These are phyloP conservation scores for Watsonalla cultraria DNA, from an alignment of 2,888 invertebrate genomes.

Conservation along the genomic window DNA sequence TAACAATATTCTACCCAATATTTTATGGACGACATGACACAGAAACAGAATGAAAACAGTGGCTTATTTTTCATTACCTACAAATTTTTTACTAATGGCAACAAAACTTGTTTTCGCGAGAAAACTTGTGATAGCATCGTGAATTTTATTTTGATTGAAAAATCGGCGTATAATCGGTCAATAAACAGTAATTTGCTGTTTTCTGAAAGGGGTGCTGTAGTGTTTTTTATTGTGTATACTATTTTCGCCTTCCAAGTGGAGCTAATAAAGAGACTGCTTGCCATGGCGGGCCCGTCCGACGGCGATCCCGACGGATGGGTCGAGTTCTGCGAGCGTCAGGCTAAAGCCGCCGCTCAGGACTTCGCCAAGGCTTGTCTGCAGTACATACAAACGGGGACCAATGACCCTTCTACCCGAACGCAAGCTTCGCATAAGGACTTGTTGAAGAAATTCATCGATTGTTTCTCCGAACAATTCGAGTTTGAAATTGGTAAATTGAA, in stretches of 20 bases:
- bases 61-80: not conserved
- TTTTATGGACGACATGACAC: no score
- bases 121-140: slow-evolving; percentile 65
- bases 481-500: slow-evolving; percentile 82
- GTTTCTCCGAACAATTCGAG: slow-evolving; percentile 91
- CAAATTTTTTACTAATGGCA: slow-evolving; percentile 44
- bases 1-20: no score
- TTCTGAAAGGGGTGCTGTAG: slow-evolving; percentile 21
- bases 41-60: no score
- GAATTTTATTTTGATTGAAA: slow-evolving; percentile 66
- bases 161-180: slow-evolving; percentile 46
- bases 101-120: slow-evolving; percentile 71
- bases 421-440: slow-evolving; percentile 87
- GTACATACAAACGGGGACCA: slow-evolving; percentile 84
- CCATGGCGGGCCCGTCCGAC: slow-evolving; percentile 79
- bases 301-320: slow-evolving; percentile 85
- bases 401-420: slow-evolving; percentile 80
- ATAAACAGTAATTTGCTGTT: slow-evolving; percentile 26
- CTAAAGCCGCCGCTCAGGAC: slow-evolving; percentile 89
- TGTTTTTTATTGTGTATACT: slow-evolving; percentile 40
- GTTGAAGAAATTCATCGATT: slow-evolving; percentile 89
- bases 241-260: slow-evolving; percentile 64
- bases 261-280: slow-evolving; percentile 71
- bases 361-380: slow-evolving; percentile 92
- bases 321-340: slow-evolving; percentile 93